Conservation (phyloP, 2,797 vertebrate genomes). For the Poeciliopsis presidionis region DNA sequence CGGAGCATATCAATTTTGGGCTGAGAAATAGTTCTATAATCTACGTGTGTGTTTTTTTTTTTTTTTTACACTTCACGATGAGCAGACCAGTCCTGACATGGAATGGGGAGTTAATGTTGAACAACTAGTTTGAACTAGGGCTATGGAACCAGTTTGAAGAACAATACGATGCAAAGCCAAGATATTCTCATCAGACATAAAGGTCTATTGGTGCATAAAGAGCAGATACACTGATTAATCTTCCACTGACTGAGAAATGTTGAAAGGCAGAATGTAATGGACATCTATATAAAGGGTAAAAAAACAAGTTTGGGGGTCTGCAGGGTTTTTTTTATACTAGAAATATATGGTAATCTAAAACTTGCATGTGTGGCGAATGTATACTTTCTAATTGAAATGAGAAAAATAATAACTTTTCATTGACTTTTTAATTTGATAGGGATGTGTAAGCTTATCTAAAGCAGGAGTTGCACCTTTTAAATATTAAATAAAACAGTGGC, state of each 20-base stretch:
- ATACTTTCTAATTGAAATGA: not conserved
- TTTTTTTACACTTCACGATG: not conserved
- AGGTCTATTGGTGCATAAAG: not conserved
- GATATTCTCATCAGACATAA: not conserved
- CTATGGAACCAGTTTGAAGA: not conserved
- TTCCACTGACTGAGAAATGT: not conserved
- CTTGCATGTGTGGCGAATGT: not conserved
- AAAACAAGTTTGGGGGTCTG: not conserved
- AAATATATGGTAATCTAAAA: not conserved
- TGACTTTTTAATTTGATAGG: not conserved
- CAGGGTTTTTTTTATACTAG: not conserved
- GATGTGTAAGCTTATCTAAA: not conserved
- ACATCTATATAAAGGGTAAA: not conserved
- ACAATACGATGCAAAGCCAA: not conserved
- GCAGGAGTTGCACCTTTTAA: not conserved
- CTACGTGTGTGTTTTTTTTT: not conserved
- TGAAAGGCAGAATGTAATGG: not conserved
- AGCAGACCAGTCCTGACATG: not conserved
- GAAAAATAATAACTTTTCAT: not conserved
- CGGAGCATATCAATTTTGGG: too few relatives aligned
- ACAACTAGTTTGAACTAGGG: not conserved
- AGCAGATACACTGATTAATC: not conserved
- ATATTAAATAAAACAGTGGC: not conserved
- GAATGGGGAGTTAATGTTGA: not conserved
- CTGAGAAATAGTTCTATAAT: not conserved